Base-by-base conservation (phyloP, 2,888 invertebrate genomes). In the Microplitis manilae region DNA sequence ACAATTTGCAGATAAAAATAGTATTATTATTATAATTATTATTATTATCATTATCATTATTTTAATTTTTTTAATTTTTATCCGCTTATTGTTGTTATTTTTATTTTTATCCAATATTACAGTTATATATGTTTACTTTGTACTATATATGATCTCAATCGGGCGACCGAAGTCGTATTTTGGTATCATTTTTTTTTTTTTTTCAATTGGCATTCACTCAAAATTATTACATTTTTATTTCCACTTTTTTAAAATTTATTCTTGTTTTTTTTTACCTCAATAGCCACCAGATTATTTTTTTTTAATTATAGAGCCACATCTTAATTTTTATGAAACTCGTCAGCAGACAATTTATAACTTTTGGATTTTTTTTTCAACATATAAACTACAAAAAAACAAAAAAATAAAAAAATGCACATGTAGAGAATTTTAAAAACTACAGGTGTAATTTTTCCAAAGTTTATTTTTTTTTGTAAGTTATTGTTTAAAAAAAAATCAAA, bases 111-210 rank as follows among this genome's bases (percentile, higher is more conserved):
- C 82, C 85, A 87, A 87, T 87, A 87, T 88, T 87, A 89, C 84
- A 86, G 86, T 87, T 86, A 87, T 88, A 88, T 89, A 89, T 87
- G 88, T 89, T 89, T 89, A 90, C 84, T 90, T 90, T 90, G 90
- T 90, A 90, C 90, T 90, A 89, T 90, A 88, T 89, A 89, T 86
- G 89, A 89, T 89, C 88, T 89, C 88, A 86, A 88, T 86, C 85
- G 88, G 85, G 85, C 86, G 83, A 84, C 82, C 84, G 83, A 80
- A 84, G 86, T 83, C 85, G 85, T 83, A 74, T 84, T 85, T 87
- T 87, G 86, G 87, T 87, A 88, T 87, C 84, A 87, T 85, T 85
- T 85, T 85, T 85, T 65, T 30, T 74, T 75, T 65, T 78, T 60
- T 76, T 69, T 79, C 60, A 64, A 76, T 69, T 59, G 50, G 50